A percentile compares a stretch with the other conserved stretches of the same genome.
These are phyloP conservation scores for Micropterix aruncella DNA, from an alignment of 2,888 invertebrate genomes.

Conservation along the genomic window DNA sequence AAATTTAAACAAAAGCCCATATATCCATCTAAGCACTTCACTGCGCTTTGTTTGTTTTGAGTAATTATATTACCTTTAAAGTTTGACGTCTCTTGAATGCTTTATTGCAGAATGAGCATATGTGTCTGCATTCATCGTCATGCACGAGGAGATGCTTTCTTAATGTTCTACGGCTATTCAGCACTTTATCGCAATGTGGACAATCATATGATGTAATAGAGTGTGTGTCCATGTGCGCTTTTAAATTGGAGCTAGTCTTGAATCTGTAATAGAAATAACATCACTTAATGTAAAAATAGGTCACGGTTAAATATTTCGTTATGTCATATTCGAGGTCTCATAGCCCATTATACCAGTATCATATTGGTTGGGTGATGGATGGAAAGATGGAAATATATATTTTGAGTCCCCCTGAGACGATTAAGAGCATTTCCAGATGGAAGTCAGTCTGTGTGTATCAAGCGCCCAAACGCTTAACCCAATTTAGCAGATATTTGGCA, in stretches of 20 bases:
- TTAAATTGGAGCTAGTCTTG: conserved; percentile 39
- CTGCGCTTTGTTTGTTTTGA: not conserved
- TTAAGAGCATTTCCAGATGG: too few relatives aligned
- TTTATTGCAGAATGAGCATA: conserved; percentile 39
- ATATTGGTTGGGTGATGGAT: too few relatives aligned
- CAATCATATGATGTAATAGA: conserved; percentile 38
- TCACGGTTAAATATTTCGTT: too few relatives aligned
- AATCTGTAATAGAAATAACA: conserved; percentile 26
- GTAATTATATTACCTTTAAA: conserved; percentile 22
- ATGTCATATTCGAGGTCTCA: too few relatives aligned
- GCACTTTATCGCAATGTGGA: conserved; percentile 33
- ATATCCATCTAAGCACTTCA: not conserved
- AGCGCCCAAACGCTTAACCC: too few relatives aligned
- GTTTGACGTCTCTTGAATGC: conserved; percentile 38
- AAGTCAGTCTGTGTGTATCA: too few relatives aligned
- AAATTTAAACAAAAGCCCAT: not conserved
- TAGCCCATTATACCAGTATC: too few relatives aligned
- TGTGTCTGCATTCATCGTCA: conserved; percentile 35
- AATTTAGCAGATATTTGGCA: too few relatives aligned
- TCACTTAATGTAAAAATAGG: too few relatives aligned
- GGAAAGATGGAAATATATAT: too few relatives aligned
- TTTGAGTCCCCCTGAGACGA: too few relatives aligned
- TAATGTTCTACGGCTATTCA: conserved; percentile 38
- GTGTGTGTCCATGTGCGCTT: conserved; percentile 41
- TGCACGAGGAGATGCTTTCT: conserved; percentile 39